These are phyloP conservation scores for Thunnus thynnus DNA, from an alignment of 2,113 vertebrate genomes.

Conservation along the genomic window DNA sequence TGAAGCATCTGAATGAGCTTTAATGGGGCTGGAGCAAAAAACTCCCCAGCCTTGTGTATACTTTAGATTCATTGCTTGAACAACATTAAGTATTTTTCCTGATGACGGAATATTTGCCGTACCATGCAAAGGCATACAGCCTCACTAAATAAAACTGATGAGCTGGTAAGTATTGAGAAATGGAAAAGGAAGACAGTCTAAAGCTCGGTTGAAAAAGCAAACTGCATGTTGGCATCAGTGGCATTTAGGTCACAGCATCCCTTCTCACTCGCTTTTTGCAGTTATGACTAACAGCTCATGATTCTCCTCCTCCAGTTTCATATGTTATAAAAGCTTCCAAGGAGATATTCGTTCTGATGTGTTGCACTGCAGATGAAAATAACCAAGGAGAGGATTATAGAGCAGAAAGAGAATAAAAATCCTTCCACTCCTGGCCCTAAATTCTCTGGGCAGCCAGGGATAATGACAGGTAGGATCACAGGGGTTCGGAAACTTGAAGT, in stretches of 20 bases:
- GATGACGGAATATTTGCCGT: slow-evolving; percentile 47
- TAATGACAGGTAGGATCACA: slow-evolving; percentile 33
- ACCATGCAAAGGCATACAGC: slow-evolving; percentile 27
- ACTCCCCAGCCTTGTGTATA: slow-evolving; percentile 16
- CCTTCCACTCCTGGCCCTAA: slow-evolving; percentile 7
- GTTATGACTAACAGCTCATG: slow-evolving; percentile 54
- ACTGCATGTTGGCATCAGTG: slow-evolving; percentile 56
- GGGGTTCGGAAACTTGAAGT: slow-evolving; percentile 30
- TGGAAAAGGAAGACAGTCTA: slow-evolving; percentile 56
- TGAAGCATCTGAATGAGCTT: slow-evolving; percentile 57
- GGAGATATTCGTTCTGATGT: slow-evolving; percentile 57
- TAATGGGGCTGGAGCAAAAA: slow-evolving; percentile 50
- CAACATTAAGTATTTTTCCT: slow-evolving; percentile 58
- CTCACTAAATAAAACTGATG: slow-evolving; percentile 55
- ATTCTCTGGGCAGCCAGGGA: slow-evolving; percentile 21
- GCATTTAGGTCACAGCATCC: slow-evolving; percentile 70
- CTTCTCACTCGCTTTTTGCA: slow-evolving; percentile 35
- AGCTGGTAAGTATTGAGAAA: slow-evolving; percentile 61
- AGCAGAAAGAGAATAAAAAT: slow-evolving; percentile 33
- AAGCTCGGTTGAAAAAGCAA: slow-evolving; percentile 30
- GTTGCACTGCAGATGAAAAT: slow-evolving; percentile 43
- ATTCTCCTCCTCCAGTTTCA: slow-evolving; percentile 56
- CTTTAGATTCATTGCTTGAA: slow-evolving; percentile 48
- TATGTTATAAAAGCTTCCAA: slow-evolving; percentile 52
- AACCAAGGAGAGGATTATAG: slow-evolving; percentile 33